These are phyloP conservation scores for Nemoura dubitans DNA, from an alignment of 2,888 invertebrate genomes.

Conservation along the genomic window DNA sequence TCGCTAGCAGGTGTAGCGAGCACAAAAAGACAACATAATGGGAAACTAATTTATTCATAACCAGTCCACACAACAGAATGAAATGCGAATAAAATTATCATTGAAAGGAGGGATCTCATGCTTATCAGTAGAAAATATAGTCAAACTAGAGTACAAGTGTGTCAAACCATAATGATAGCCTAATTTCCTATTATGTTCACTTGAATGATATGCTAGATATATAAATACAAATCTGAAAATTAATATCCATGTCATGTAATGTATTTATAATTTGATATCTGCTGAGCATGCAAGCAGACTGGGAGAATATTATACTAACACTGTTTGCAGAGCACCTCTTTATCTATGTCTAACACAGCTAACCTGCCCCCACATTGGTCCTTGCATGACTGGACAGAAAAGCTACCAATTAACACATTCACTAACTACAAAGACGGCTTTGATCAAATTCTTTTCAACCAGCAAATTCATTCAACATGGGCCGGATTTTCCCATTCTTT, in stretches of 20 bases:
- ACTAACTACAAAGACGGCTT: not conserved
- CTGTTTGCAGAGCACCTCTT: not conserved
- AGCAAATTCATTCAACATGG: not conserved
- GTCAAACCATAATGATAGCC: not conserved
- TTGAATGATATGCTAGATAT: not conserved
- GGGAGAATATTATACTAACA: too few species aligned
- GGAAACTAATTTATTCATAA: not conserved
- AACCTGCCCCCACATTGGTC: not conserved
- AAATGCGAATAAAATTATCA: not conserved
- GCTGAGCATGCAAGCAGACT: not conserved
- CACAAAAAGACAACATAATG: not conserved
- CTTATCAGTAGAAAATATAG: slow-evolving; percentile 1
- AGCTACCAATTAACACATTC: not conserved
- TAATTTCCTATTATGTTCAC: not conserved
- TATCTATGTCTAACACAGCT: not conserved
- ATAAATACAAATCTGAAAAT: not conserved
- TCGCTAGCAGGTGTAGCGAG: not conserved
- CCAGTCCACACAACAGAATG: not conserved
- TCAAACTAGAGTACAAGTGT: not conserved
- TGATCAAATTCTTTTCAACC: not conserved
- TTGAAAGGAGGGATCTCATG: not conserved
- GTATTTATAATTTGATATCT: not conserved
- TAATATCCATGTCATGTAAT: not conserved
- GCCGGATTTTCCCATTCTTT: too few species aligned
- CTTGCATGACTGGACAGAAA: not conserved